Evolutionary conservation across 2,113 vertebrate genomes (phyloP).

Genomic region (Elaphurus davidianus): DNA sequence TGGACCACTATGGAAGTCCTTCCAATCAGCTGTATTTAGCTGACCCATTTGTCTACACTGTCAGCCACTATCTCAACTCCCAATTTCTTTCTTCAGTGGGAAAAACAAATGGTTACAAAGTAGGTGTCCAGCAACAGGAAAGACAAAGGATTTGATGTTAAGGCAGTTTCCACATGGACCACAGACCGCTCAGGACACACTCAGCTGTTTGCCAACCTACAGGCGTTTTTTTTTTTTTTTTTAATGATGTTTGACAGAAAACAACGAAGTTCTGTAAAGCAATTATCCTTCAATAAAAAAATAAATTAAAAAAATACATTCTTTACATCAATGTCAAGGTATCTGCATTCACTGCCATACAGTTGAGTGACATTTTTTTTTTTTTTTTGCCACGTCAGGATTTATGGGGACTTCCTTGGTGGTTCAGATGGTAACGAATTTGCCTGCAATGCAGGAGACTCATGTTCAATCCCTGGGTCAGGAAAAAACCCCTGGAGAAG

Average conservation of each 20-base stretch:
- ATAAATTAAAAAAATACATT: not conserved
- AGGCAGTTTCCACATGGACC: not conserved
- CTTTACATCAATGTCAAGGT: not conserved
- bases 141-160: not conserved
- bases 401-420: not conserved
- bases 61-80: not conserved
- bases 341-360: not conserved
- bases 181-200: not conserved
- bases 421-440: not conserved
- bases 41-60: not conserved
- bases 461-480: not conserved
- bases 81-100: not conserved
- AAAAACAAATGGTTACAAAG: not conserved
- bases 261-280: not conserved
- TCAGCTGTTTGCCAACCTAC: not conserved
- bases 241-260: not conserved
- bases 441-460: not conserved
- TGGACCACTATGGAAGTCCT: not conserved
- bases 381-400: fast-evolving
- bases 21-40: not conserved
- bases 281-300: not conserved
- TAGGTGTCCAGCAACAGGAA: not conserved
- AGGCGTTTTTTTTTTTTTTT: not conserved
- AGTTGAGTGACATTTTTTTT: not conserved
- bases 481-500: not conserved